Percentiles rank a stretch among this genome's conserved stretches.
These are phyloP conservation scores for Dynastes maya DNA, from an alignment of 2,888 invertebrate species.

Conservation along the genomic window DNA sequence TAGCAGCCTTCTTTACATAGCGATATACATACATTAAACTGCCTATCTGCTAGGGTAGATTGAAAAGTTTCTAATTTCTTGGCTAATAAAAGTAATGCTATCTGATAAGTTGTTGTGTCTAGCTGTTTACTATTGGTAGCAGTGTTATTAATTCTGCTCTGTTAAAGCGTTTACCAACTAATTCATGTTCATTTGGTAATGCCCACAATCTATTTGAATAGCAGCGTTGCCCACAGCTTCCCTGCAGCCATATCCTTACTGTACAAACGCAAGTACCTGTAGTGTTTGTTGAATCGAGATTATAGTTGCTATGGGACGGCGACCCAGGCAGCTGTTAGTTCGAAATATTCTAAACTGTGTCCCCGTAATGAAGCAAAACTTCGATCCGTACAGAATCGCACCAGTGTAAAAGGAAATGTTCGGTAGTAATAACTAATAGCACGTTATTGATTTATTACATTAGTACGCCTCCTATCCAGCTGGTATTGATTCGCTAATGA, in stretches of 20 bases:
- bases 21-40: too few relatives aligned
- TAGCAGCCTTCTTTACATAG: too few relatives aligned
- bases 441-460: slow-evolving; percentile 41
- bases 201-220: background rate
- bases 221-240: background rate
- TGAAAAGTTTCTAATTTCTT: too few relatives aligned
- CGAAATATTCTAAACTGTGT: slow-evolving; percentile 16
- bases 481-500: slow-evolving; percentile 37
- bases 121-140: background rate
- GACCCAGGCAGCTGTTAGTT: slow-evolving; percentile 19
- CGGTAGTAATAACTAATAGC: slow-evolving; percentile 18
- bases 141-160: background rate
- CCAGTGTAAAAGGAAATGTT: slow-evolving; percentile 34
- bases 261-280: background rate
- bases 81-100: too few relatives aligned
- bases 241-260: background rate
- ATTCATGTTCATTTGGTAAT: background rate
- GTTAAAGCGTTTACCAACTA: background rate
- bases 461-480: slow-evolving; percentile 27
- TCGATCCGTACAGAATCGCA: background rate
- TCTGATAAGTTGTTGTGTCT: too few relatives aligned
- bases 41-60: too few relatives aligned
- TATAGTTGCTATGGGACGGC: slow-evolving; percentile 6
- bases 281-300: background rate
- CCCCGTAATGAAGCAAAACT: background rate